Base-by-base conservation (phyloP, 2,888 invertebrate genomes). In the Protophormia terraenovae region DNA sequence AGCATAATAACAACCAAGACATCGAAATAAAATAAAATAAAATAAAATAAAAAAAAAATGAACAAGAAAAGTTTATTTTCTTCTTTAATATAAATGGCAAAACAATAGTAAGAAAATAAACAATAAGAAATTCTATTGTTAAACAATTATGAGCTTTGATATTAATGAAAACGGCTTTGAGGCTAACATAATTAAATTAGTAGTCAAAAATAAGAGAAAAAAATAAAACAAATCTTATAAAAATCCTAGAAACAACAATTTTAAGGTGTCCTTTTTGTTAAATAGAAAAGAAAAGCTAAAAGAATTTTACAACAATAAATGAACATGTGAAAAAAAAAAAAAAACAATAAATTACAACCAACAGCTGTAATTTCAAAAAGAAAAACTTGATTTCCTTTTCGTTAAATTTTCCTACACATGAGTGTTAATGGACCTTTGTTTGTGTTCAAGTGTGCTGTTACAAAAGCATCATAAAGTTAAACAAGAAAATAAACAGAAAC, bases 121-220 rank as follows among this genome's bases (percentile, higher is more conserved):
- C 60, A 50, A 50, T 24, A 66, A 29, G 69, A 79, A 62, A 71
- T 75, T 29, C 38, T 47, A 75, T 71, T 71, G 69, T 84, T 75
- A 50, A 75, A 71, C 83, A 79, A 79, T 84, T 75, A 84, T 83
- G 55, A 64, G 55, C 38, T 60, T 41, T 69, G 41, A 55, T 53
- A 53, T 12, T 24, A 27, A 29, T 41, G 32, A 19, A 41, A 72
- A 66, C 4, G 32, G 45, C 32, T 60, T 35, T 14, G 7, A 24
- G 50, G 6, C 10, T 29, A 45, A 27, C 35, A 64, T 75, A 79
- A 66, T 71, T 71, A 75, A 66, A 47, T 73, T 62, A 7, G 10
- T 22, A 45, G 4, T 38, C 0, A 24, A 55, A 27, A n/a, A n/a
- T n/a, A 60, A 27, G 8, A 45, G 55, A 29, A 14, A 55, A 72